Percentiles rank a stretch among this genome's conserved stretches.
phyloP scores from a whole-genome alignment of 2,888 invertebrate genomes.

The Mythimna albipuncta region DNA sequence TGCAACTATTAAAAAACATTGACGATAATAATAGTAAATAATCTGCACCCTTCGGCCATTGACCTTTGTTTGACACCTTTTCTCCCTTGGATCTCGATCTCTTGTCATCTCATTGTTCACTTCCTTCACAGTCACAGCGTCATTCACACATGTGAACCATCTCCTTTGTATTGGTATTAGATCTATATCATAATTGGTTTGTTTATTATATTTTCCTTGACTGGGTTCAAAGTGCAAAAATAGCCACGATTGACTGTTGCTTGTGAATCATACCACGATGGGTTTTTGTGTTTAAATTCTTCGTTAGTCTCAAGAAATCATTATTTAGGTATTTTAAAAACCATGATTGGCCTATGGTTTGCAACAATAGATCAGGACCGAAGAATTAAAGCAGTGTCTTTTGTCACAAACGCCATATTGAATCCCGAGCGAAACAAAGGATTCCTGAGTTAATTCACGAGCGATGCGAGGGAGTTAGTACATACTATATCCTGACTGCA shows the following conservation, averaged over 20 bases:
- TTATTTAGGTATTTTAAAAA: not conserved
- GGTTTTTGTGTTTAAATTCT: constrained; percentile 14
- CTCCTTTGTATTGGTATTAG: not conserved
- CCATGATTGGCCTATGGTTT: no score
- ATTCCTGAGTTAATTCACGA: no score
- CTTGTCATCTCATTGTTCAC: not conserved
- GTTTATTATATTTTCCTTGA: constrained; percentile 17
- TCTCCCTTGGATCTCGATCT: not conserved
- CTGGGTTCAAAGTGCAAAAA: not conserved
- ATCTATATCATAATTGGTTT: constrained; percentile 10
- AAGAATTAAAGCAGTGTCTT: no score
- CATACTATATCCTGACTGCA: no score
- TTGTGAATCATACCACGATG: not conserved
- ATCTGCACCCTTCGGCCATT: no score
- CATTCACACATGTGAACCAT: not conserved
- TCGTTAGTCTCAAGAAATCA: not conserved
- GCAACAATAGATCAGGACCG: no score
- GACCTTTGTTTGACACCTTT: no score
- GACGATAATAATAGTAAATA: no score
- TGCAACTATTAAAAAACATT: no score
- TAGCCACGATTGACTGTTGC: not conserved
- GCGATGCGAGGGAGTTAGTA: no score
- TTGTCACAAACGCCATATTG: no score
- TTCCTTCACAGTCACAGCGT: not conserved
- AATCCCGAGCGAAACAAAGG: no score